These are phyloP conservation scores for Scrobipalpa atriplicella DNA, from an alignment of 2,888 invertebrate species.

Conservation along the genomic window DNA sequence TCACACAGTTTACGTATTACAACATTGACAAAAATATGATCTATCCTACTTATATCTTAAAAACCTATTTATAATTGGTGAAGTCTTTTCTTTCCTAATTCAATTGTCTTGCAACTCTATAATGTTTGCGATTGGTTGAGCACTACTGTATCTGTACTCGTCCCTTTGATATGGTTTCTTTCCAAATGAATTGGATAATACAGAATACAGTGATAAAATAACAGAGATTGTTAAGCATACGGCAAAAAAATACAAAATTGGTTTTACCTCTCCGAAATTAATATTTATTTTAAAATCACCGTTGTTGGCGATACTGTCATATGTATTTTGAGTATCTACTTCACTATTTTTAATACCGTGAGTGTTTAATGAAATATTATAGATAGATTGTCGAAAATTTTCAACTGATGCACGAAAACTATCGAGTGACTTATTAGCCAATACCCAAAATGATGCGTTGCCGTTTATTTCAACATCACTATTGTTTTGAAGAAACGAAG, in stretches of 20 bases:
- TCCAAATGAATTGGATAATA: neutral
- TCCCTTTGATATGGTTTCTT: neutral
- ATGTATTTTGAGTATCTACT: neutral
- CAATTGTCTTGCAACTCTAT: constrained; percentile 7
- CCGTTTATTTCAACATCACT: neutral
- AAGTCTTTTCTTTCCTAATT: no score
- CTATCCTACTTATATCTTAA: no score
- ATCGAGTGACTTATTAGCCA: neutral
- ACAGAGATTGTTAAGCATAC: constrained; percentile 5
- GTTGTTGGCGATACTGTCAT: neutral
- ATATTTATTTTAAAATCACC: neutral
- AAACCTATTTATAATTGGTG: no score
- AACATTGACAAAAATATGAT: no score
- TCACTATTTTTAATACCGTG: neutral
- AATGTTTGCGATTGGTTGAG: neutral
- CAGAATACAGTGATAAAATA: neutral
- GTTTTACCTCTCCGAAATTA: neutral
- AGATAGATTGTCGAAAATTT: neutral
- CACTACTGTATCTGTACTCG: neutral
- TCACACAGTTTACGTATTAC: no score
- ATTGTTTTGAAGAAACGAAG: neutral
- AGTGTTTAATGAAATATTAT: neutral
- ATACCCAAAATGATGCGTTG: neutral
- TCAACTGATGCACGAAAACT: neutral
- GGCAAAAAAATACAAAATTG: neutral